Percentiles rank a stretch among this genome's conserved stretches.
Conservation (phyloP, 2,888 invertebrate genomes). For the Hirtodrosophila confusa region DNA sequence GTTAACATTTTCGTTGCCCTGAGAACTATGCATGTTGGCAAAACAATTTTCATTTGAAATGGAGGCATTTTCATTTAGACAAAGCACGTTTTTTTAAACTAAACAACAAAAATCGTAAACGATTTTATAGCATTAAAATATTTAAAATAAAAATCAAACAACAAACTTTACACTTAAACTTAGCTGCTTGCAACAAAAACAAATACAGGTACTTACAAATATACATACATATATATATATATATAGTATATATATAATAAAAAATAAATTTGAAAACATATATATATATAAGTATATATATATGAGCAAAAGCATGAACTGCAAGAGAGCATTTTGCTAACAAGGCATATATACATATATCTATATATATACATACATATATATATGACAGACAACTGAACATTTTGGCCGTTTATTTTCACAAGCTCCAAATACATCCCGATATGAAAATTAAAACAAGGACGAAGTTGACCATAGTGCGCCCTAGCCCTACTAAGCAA, state of each 20-base stretch:
- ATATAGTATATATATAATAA: constrained; percentile 15
- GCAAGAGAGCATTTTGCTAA: constrained; percentile 61
- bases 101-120: constrained; percentile 65
- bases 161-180: constrained; percentile 74
- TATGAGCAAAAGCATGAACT: constrained; percentile 39
- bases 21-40: constrained; percentile 28
- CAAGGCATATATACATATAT: constrained; percentile 51
- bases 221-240: constrained; percentile 57
- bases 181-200: constrained; percentile 80
- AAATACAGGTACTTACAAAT: constrained; percentile 79
- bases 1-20: constrained; percentile 50
- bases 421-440: constrained; percentile 43
- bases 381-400: constrained; percentile 45
- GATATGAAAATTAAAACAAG: constrained; percentile 22
- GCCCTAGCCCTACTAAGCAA: constrained; percentile 56
- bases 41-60: constrained; percentile 28
- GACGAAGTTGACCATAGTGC: constrained; percentile 66
- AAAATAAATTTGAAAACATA: constrained; percentile 12
- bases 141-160: constrained; percentile 51
- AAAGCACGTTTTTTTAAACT: constrained; percentile 41
- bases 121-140: constrained; percentile 70
- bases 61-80: constrained; percentile 32
- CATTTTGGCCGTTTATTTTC: constrained; percentile 60
- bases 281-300: constrained; percentile 37
- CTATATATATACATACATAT: constrained; percentile 36